Base-by-base conservation (phyloP, 35 echinoderm and acorn worm genomes). In the Lytechinus variegatus region DNA sequence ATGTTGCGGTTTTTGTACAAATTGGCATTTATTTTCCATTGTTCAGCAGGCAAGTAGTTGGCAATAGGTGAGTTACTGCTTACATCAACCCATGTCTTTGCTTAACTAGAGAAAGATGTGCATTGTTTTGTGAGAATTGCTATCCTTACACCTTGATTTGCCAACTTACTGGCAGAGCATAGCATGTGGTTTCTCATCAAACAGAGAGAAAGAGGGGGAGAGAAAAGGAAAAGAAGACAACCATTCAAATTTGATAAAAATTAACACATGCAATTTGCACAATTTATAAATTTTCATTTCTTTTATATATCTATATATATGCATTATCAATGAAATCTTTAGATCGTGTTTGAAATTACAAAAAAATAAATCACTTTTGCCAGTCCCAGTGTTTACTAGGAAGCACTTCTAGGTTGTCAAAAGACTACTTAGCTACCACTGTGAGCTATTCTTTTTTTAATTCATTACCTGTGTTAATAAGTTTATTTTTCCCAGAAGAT, bases 211-310 rank as follows among this genome's bases (percentile, higher is more conserved):
- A 44, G 88, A 90, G 13, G 66, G 52, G 52, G 88, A 90, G 9
- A 90, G 88, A 90, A 13, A 33, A 44, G 33, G 33, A 44, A 90
- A 44, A 54, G 52, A 54, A 90, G 88, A 90, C 52, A 33, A 90
- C 88, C 88, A 90, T 90, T 52, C 52, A 33, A 90, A 90, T 79
- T 79, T 79, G n/a, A 79, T 79, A 79, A 79, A 52, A 27, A 93
- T 55, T 10, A 93, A 93, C 52, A 93, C 92, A 93, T 93, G 55
- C 92, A 93, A 54, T 93, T 93, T 93, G 92, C 92, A 93, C 92
- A 93, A 57, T 93, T 93, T 93, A 56, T 57, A 93, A 93, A 24
- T 54, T 93, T 93, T 93, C 27, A 57, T 55, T 93, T 93, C 54
- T 93, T 93, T 93, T 93, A 52, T 90, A 90, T 52, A 90, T 90